Evolutionary conservation across 2,888 invertebrate genomes (phyloP).

Genomic region (Lomographa bimaculata): DNA sequence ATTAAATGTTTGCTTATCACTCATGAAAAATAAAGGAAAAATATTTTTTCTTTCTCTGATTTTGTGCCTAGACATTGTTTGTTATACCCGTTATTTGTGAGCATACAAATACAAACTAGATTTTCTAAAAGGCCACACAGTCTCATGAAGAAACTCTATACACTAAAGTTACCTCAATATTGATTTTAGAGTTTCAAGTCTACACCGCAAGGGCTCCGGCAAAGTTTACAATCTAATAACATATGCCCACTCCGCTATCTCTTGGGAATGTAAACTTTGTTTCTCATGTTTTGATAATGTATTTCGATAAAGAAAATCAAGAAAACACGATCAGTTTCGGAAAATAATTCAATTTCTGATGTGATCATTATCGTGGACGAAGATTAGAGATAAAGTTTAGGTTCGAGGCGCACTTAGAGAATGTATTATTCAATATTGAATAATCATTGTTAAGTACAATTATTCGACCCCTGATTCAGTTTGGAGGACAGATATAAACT

Average conservation of each 20-base stretch:
- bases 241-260: slow-evolving; percentile 7
- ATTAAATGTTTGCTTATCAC: too few relatives aligned
- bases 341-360: slow-evolving; percentile 10
- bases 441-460: too few relatives aligned
- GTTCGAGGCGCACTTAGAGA: slow-evolving; percentile 1
- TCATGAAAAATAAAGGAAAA: too few relatives aligned
- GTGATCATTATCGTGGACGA: slow-evolving; percentile 8
- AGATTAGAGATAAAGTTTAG: slow-evolving; percentile 6
- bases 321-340: slow-evolving; percentile 4
- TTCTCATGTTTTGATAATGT: slow-evolving; percentile 2
- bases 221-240: slow-evolving; percentile 12
- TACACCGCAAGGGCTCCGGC: slow-evolving; percentile 5
- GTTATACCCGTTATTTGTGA: too few relatives aligned
- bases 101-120: too few relatives aligned
- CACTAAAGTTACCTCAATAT: not conserved
- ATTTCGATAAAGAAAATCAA: slow-evolving; percentile 4
- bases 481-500: too few relatives aligned
- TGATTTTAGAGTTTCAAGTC: slow-evolving; percentile 7
- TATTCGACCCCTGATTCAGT: too few relatives aligned
- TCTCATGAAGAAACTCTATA: not conserved
- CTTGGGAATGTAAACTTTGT: slow-evolving; percentile 4
- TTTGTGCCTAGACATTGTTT: too few relatives aligned
- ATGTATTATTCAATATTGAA: too few relatives aligned
- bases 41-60: too few relatives aligned
- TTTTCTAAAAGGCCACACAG: too few relatives aligned